phyloP scores from a whole-genome alignment of 2,888 invertebrate species.

The Calameuta pallipes region DNA sequence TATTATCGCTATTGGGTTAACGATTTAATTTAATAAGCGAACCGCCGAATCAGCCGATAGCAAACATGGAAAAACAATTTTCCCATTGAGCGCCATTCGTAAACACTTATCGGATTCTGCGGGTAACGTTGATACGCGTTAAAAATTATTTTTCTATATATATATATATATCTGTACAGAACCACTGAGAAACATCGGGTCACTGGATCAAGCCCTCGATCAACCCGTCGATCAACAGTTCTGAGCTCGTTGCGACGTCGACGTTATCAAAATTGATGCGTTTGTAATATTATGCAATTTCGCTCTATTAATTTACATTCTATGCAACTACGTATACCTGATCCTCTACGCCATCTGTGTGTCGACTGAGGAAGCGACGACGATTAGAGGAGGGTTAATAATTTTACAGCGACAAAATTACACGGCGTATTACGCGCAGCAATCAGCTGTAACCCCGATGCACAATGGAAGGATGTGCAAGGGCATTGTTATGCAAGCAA shows the following conservation, averaged over 20 bases:
- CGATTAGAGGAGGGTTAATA: conserved; percentile 19
- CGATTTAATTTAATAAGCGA: conserved; percentile 56
- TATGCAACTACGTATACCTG: not conserved
- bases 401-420: conserved; percentile 46
- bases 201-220: not conserved
- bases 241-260: not conserved
- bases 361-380: not conserved
- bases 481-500: conserved; percentile 60
- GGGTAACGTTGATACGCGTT: not conserved
- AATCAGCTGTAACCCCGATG: conserved; percentile 47
- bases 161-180: not conserved
- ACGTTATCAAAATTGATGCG: not conserved
- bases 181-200: not conserved
- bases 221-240: not conserved
- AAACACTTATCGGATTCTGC: not conserved
- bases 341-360: not conserved
- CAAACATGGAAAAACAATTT: conserved; percentile 55
- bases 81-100: conserved; percentile 40
- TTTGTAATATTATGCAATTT: not conserved
- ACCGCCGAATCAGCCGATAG: conserved; percentile 44
- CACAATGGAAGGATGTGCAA: conserved; percentile 48
- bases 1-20: conserved; percentile 56
- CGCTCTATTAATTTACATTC: not conserved
- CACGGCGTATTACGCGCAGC: conserved; percentile 52
- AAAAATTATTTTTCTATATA: not conserved